Evolutionary conservation across 2,113 vertebrate species (phyloP).

Genomic region (Macrotus californicus): DNA sequence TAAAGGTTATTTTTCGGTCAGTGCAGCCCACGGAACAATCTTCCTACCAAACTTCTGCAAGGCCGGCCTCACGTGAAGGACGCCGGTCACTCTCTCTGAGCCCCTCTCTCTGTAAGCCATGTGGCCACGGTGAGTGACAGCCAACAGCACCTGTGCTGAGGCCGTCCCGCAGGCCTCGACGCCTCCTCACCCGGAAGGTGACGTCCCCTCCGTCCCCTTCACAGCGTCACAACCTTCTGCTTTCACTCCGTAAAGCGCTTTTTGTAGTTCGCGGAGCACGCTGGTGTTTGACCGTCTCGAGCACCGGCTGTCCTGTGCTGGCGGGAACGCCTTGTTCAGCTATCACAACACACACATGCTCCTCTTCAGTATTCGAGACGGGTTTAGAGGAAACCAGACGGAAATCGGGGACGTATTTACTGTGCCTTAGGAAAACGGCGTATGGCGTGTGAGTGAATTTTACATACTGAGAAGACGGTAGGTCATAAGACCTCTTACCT

Average conservation of each 20-base stretch:
- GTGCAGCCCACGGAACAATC: background rate
- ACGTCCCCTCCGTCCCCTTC: background rate
- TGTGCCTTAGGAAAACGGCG: background rate
- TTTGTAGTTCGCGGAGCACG: no score
- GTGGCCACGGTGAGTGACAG: background rate
- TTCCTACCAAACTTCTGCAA: background rate
- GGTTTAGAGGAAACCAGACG: background rate
- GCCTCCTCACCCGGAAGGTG: background rate
- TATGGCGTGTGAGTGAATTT: background rate
- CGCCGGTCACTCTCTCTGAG: background rate
- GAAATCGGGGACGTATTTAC: background rate
- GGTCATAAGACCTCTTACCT: background rate
- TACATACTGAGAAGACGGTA: background rate
- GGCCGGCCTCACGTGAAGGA: background rate
- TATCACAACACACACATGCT: background rate
- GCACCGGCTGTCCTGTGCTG: background rate
- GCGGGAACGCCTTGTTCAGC: accelerated
- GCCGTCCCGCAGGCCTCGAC: no score
- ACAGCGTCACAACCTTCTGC: background rate
- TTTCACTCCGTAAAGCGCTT: background rate
- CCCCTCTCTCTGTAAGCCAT: background rate
- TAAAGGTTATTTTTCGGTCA: background rate
- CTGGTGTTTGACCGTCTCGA: accelerated
- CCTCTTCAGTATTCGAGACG: background rate
- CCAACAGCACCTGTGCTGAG: background rate